Evolutionary conservation across 2,113 vertebrate species (phyloP), one percentile per base, ranked within the genome.

Genomic region (Drymodes brunneopygia): DNA sequence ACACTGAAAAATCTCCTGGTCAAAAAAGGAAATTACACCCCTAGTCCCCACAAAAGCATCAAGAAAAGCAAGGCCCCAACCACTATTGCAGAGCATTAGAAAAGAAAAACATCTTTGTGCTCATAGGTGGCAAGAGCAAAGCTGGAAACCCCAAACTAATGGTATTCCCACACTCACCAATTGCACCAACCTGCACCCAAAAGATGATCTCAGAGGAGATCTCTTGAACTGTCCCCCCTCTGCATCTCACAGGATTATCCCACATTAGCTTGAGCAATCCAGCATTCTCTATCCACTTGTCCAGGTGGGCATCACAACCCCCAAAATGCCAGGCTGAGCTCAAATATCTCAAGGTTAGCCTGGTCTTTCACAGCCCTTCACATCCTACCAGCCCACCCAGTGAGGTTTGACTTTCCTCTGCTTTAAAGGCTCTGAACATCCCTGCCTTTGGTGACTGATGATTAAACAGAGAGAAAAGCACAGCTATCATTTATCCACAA

Each of bases 201-300:
- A 86, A 35, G n/a, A 27, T 33, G 9, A 61, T 61, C 71, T 69
- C 50, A 12, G 84, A 70, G 54, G 15, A 27, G 38, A 38, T 38
- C 38, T 64, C 75, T 4, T 33, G 58, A 88, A 51, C 48, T 8
- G 0, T 47, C 5, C 3, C 15, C 33, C 1, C 40, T 67, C 15
- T 4, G 2, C 2, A 1, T 28, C 36, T 81, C 47, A 33, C 51
- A 81, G 22, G 36, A 78, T 83, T 67, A 47, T 27, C n/a, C 29
- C 7, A 6, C 2, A 1, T 47, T 33, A 78, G 6, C 38, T 74
- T 0, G 0, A 36, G 31, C 57, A 70, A 36, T 4, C 13, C 83
- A 57, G 6, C 15, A n/a, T 4, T 31, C 54, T 91, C 69, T 38
- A 12, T 11, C 25, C 0, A 0, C 47, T 65, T 67, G 44, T 45